Base-by-base conservation (phyloP, 2,797 vertebrate species). In the Onychomys arenicola region DNA sequence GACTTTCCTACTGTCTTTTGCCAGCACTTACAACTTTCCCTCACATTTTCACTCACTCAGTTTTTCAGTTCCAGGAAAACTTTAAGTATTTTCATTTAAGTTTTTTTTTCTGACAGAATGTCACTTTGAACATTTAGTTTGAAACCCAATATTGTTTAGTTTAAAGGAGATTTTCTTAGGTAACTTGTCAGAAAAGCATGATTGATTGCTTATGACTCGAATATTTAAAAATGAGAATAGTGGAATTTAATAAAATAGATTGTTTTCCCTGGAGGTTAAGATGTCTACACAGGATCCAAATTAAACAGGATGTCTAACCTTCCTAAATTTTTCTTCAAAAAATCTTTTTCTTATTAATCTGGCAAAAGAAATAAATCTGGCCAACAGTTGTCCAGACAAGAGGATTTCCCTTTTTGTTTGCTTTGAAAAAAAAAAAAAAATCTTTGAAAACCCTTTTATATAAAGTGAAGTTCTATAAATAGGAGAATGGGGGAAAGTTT, bases 211-310 rank as follows among this genome's bases (percentile, higher is more conserved):
- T 95, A 65, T 71, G 94, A 95, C 23, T 29, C 8, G 43, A 89
- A 59, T 90, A 71, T 91, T 95, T 96, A 90, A 93, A 93, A 96
- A 96, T 86, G 55, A 94, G 89, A 80, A 87, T 92, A 67, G 49
- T 92, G 13, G 83, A 89, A 65, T 94, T 97, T 97, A 98, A 87
- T 90, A 92, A 97, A 93, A 46, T 63, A 52, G 92, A 90, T 96
- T 97, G 49, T 95, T 63, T 97, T 95, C 90, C 93, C 90, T 87
- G 82, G 49, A 87, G 85, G 78, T 92, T 73, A 11, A 93, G 82
- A 96, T 34, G 10, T 96, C 75, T 96, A 13, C 12, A 59, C 73
- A 90, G 87, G 73, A 81, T 90, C 93, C 92, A 34, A 81, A 91
- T 94, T 49, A 95, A 98, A 96, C 82, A 0, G 67, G 92, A 71